A percentile compares a stretch with the other conserved stretches of the same genome.
These are phyloP conservation scores for Lepidocyrtinus sp. DNA, from an alignment of 2,888 invertebrate genomes.

Conservation along the genomic window DNA sequence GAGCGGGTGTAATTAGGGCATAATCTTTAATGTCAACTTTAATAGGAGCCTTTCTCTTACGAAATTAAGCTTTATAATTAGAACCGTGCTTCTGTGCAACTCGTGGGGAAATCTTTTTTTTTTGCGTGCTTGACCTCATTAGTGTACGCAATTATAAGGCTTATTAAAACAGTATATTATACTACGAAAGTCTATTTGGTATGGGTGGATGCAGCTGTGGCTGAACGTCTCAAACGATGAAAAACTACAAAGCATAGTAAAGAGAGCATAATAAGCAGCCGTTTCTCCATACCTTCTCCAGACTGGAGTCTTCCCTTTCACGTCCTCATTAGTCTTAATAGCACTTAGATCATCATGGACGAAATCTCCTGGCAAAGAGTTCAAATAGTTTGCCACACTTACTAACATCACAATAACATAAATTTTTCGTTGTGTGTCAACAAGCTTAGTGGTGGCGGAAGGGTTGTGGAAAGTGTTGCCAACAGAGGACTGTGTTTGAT, in stretches of 20 bases:
- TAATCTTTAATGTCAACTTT: slow-evolving; percentile 21
- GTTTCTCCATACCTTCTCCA: slow-evolving; percentile 78
- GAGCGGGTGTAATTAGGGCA: slow-evolving; percentile 7
- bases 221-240: too few relatives aligned
- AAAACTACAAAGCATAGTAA: not conserved
- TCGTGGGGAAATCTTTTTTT: not conserved
- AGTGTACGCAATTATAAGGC: slow-evolving; percentile 9
- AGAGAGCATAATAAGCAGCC: not conserved
- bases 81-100: slow-evolving; percentile 16
- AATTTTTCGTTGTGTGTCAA: slow-evolving; percentile 70
- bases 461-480: slow-evolving; percentile 8
- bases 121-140: slow-evolving; percentile 21
- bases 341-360: slow-evolving; percentile 92
- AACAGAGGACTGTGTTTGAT: slow-evolving; percentile 14
- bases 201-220: too few relatives aligned
- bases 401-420: slow-evolving; percentile 79
- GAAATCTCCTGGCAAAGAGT: slow-evolving; percentile 85
- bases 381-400: slow-evolving; percentile 81
- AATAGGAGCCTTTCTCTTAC: slow-evolving; percentile 5
- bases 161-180: slow-evolving; percentile 6
- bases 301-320: slow-evolving; percentile 79
- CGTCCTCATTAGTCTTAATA: slow-evolving; percentile 86
- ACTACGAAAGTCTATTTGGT: too few relatives aligned
- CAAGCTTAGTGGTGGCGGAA: not conserved
- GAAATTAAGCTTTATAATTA: slow-evolving; percentile 20